Evolutionary conservation across 2,797 vertebrate species (phyloP), one percentile per base, ranked within the genome.

Genomic region (Nyctibius grandis): DNA sequence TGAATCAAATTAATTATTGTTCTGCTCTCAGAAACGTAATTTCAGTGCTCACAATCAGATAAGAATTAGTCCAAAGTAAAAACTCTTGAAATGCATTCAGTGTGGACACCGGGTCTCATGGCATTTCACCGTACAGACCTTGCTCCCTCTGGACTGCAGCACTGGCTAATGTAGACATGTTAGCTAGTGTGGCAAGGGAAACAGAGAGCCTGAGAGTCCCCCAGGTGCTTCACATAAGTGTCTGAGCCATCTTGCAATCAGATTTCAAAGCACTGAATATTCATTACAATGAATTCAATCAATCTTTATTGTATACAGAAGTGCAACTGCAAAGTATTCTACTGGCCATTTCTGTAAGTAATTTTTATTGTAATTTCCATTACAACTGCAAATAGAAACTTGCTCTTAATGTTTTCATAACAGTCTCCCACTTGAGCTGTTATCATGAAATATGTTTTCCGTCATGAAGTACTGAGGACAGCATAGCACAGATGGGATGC

Each of bases 311-410:
- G 56, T 67, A 34, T 60, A 82, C 9, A 70, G 70, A 88, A 95
- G 42, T 69, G 65, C 38, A 84, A 91, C 48, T 79, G 76, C 63
- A 50, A 91, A 90, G 50, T n/a, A 44, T 78, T 89, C 76, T 69
- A 63, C 64, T 73, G 87, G 70, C 89, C 93, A 84, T 84, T 72
- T 86, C 76, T 78, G 13, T 70, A 59, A 92, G 84, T 48, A 84
- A 67, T 94, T 96, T 94, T 95, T 89, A 89, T 88, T 85, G 88
- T 45, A 13, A 84, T 94, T 92, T 89, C 78, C 85, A 80, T 74
- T 85, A 56, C 64, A 83, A 69, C 51, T 85, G 59, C 54, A 80
- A 95, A 93, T 85, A 94, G 85, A 86, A 94, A 69, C 54, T 63
- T 89, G 50, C n/a, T 91, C 22, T 65, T 72, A 75, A 73, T 73